phyloP scores from a whole-genome alignment of 2,113 vertebrate genomes.

The Sylvietta virens region DNA sequence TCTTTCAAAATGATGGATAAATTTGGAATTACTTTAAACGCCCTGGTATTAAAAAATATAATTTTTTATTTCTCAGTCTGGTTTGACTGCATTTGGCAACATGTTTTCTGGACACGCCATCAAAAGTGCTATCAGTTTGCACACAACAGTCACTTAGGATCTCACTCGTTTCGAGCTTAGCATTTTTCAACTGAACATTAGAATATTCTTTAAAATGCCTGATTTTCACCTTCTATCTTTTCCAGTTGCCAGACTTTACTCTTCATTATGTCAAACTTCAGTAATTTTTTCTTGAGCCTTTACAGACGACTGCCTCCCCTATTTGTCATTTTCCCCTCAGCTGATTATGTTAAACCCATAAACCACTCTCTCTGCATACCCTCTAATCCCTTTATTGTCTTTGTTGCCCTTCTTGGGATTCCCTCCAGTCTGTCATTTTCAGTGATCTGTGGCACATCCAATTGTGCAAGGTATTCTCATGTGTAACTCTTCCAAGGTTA shows the following conservation, averaged over 20 bases:
- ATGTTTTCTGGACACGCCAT: background rate
- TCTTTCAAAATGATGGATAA: slow-evolving; percentile 12
- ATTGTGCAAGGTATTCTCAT: background rate
- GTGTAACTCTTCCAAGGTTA: background rate
- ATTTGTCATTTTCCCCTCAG: background rate
- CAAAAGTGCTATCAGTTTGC: background rate
- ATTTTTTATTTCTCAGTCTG: background rate
- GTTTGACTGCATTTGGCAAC: background rate
- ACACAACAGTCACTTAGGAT: background rate
- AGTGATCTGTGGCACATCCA: background rate
- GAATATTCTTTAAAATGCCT: background rate
- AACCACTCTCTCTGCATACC: background rate
- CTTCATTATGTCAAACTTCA: slow-evolving; percentile 5
- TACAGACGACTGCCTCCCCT: background rate
- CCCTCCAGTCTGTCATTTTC: slow-evolving; percentile 1
- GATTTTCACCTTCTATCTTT: background rate
- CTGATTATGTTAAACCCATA: slow-evolving; percentile 42
- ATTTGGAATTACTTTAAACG: slow-evolving; percentile 23
- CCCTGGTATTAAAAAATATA: background rate
- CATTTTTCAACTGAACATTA: background rate
- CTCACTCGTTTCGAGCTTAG: background rate
- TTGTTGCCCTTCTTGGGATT: slow-evolving; percentile 35
- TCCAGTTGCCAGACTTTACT: background rate
- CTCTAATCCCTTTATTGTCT: slow-evolving; percentile 37
- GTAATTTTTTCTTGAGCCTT: slow-evolving; percentile 22